These are phyloP conservation scores for Poicephalus meyeri DNA, from an alignment of 2,113 vertebrate genomes.

Conservation along the genomic window DNA sequence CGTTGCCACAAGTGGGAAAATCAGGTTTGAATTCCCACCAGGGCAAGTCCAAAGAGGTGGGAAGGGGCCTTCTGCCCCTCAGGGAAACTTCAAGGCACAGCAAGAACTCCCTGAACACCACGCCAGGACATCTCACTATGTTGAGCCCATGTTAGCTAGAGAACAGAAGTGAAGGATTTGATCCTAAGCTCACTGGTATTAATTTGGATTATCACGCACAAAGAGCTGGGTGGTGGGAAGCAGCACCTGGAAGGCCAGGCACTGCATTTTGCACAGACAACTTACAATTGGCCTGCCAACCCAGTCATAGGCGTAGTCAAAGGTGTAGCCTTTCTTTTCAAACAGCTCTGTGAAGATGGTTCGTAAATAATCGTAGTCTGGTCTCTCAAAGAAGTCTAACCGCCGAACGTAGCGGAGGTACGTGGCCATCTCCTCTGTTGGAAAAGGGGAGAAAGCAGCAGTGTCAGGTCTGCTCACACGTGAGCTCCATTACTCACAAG, in stretches of 20 bases:
- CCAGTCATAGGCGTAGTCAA: constrained; percentile 98
- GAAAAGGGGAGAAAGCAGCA: not conserved
- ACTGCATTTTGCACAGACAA: not conserved
- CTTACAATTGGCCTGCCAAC: constrained; percentile 97
- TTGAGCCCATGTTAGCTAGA: not conserved
- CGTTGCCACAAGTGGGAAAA: not conserved
- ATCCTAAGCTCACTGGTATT: not conserved
- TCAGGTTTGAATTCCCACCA: not conserved
- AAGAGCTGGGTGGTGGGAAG: not conserved
- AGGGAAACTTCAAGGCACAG: not conserved
- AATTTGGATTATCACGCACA: not conserved
- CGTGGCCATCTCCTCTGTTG: constrained; percentile 97
- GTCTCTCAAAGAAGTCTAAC: constrained; percentile 98
- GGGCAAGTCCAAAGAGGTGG: not conserved
- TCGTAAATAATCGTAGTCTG: constrained; percentile 95
- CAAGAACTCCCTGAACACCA: not conserved
- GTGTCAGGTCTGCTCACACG: not conserved
- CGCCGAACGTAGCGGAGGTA: constrained; percentile 96
- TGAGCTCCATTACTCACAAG: not conserved
- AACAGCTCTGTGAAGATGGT: constrained; percentile 97
- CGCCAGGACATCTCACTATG: fast-evolving
- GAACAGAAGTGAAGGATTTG: not conserved
- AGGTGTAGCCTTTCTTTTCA: constrained; percentile 96
- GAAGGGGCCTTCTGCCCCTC: not conserved
- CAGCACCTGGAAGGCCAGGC: not conserved